Conservation (phyloP, 1,140 invertebrate genomes). For the Brachionus angularis region DNA sequence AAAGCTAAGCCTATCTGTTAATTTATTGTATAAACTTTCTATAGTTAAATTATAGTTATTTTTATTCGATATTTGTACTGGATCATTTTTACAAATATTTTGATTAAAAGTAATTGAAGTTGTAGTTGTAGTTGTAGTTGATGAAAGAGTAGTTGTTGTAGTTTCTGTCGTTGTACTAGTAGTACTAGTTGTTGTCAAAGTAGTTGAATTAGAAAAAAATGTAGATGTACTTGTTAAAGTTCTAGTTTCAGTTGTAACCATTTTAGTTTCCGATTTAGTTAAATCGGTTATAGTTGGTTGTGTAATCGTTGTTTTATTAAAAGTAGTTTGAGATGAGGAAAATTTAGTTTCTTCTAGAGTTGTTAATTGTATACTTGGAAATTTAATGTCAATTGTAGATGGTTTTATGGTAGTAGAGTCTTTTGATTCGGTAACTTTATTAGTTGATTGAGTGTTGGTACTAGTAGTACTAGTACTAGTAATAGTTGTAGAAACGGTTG, state of each 20-base stretch:
- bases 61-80: not conserved
- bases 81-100: not conserved
- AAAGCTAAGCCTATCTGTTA: not conserved
- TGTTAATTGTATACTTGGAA: no score
- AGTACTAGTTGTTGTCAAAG: not conserved
- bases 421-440: no score
- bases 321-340: no score
- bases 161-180: not conserved
- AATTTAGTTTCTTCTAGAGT: no score
- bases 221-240: no score
- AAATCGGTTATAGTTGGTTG: no score
- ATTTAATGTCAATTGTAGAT: no score
- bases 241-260: no score
- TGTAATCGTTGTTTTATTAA: no score
- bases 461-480: not conserved
- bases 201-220: not conserved
- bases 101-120: not conserved
- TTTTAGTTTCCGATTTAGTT: no score
- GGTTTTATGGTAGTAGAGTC: no score
- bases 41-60: not conserved
- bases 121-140: not conserved
- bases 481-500: not conserved
- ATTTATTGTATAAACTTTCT: not conserved
- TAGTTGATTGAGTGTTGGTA: no score
- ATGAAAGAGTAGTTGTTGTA: not conserved